Evolutionary conservation across 2,113 vertebrate species (phyloP).

Genomic region (Crotalus tigris): DNA sequence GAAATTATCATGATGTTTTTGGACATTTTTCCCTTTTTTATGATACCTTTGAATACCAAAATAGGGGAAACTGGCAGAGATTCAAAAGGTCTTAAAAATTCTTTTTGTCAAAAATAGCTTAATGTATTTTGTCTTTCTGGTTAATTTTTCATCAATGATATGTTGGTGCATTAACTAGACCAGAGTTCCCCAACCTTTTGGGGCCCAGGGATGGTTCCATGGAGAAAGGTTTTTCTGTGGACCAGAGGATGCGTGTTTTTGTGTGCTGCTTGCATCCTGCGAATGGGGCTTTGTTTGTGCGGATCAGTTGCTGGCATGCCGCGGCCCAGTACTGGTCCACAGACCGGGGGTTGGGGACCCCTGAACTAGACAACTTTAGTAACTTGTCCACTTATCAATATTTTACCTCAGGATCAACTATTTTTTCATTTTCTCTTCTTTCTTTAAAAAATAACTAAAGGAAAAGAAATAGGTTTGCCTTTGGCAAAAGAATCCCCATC

Average conservation of each 20-base stretch:
- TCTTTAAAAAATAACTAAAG: not conserved
- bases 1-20: not conserved
- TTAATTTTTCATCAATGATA: not conserved
- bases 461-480: not conserved
- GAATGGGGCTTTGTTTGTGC: too few relatives aligned
- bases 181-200: too few relatives aligned
- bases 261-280: too few relatives aligned
- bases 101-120: not conserved
- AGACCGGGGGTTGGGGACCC: too few relatives aligned
- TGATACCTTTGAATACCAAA: not conserved
- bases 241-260: too few relatives aligned
- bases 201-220: too few relatives aligned
- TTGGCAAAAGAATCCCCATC: not conserved
- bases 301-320: too few relatives aligned
- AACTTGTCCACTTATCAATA: not conserved
- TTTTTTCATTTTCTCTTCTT: not conserved
- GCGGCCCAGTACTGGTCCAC: too few relatives aligned
- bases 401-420: not conserved
- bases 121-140: not conserved
- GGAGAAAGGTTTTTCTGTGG: too few relatives aligned
- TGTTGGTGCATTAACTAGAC: not conserved
- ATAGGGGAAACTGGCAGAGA: not conserved
- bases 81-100: not conserved
- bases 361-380: not conserved
- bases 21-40: not conserved